phyloP scores from a whole-genome alignment of 35 echinoderm and acorn worm species.

The Heliocidaris tuberculata region DNA sequence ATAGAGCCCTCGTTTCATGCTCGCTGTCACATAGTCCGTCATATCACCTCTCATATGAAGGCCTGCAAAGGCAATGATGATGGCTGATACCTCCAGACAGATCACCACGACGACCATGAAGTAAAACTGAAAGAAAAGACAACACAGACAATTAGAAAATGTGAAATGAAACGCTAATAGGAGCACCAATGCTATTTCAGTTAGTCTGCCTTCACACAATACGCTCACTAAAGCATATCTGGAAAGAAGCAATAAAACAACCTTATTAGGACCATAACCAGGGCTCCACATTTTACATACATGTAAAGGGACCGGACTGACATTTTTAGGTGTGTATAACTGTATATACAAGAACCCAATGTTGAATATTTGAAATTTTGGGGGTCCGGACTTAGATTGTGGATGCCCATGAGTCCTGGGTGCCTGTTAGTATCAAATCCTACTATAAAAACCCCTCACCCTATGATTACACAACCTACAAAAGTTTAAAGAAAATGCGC shows the following conservation, averaged over 20 bases:
- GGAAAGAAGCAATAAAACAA: too few species aligned
- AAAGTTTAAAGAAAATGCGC: too few species aligned
- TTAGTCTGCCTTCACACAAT: background rate
- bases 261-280: too few species aligned
- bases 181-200: background rate
- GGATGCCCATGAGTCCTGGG: too few species aligned
- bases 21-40: background rate
- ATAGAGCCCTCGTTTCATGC: slow-evolving; percentile 19
- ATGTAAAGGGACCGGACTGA: too few species aligned
- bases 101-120: slow-evolving; percentile 56
- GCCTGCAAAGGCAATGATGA: slow-evolving; percentile 52
- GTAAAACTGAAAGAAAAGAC: slow-evolving; percentile 42
- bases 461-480: too few species aligned
- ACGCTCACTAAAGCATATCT: background rate
- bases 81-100: slow-evolving; percentile 50
- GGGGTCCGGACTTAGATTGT: too few species aligned
- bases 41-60: slow-evolving; percentile 39
- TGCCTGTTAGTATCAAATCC: too few species aligned
- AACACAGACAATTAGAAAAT: background rate
- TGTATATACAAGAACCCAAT: too few species aligned
- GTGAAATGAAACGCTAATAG: background rate
- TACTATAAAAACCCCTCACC: too few species aligned
- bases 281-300: too few species aligned
- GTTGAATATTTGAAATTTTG: background rate
- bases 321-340: too few species aligned